Percentiles rank a stretch among this genome's conserved stretches.
Evolutionary conservation across 2,113 vertebrate genomes (phyloP).

Genomic region (Otus sunia): DNA sequence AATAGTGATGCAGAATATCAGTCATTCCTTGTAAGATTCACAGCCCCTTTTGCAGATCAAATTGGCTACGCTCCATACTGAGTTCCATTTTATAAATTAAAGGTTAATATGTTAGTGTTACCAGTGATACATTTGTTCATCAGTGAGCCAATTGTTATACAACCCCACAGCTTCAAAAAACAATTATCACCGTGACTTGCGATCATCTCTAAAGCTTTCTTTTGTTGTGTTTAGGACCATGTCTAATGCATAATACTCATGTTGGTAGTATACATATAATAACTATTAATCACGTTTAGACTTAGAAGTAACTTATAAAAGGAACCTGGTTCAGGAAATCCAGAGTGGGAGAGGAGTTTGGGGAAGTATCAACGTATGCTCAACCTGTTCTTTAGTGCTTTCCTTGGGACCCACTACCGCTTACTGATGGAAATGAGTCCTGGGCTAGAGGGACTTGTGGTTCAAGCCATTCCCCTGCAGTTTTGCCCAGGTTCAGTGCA

Average conservation of each 20-base stretch:
- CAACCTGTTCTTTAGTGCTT: neutral
- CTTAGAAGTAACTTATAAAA: neutral
- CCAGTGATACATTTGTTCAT: slow-evolving; percentile 16
- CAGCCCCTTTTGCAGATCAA: slow-evolving; percentile 29
- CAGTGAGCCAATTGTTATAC: neutral
- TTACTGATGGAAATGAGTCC: neutral
- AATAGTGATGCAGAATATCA: neutral
- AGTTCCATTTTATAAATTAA: slow-evolving; percentile 54
- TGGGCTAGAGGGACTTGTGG: neutral
- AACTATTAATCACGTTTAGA: neutral
- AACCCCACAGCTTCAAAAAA: neutral
- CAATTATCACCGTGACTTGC: neutral
- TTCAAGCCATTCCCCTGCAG: neutral
- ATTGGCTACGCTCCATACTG: neutral
- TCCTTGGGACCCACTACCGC: neutral
- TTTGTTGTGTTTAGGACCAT: neutral
- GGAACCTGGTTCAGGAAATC: neutral
- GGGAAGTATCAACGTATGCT: neutral
- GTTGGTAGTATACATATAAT: neutral
- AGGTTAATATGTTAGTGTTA: slow-evolving; percentile 35
- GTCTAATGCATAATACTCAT: neutral
- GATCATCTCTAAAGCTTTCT: neutral
- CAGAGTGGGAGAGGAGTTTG: neutral
- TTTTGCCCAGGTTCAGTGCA: neutral
- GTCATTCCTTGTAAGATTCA: slow-evolving; percentile 8